Conservation (phyloP, 2,113 vertebrate genomes). For the Grammomys dolichurus region DNA sequence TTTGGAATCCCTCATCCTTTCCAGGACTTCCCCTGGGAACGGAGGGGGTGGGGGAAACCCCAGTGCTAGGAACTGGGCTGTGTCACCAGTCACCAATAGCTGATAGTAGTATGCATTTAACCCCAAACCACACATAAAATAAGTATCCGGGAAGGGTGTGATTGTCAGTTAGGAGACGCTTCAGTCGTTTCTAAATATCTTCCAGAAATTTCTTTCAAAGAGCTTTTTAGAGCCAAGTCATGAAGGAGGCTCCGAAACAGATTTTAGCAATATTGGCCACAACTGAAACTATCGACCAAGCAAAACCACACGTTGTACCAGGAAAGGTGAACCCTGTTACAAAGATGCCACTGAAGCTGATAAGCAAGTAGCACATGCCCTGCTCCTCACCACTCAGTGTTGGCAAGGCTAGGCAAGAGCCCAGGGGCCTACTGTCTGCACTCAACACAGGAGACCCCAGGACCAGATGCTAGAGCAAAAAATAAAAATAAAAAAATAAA, state of each 20-base stretch:
- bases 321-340: not conserved
- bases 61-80: not conserved
- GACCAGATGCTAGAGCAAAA: not conserved
- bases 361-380: not conserved
- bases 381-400: not conserved
- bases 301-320: not conserved
- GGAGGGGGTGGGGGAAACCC: slow-evolving; percentile 63
- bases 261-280: not conserved
- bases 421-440: fast-evolving
- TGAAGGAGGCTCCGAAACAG: not conserved
- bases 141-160: not conserved
- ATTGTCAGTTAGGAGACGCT: not conserved
- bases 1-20: slow-evolving; percentile 65
- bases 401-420: not conserved
- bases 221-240: not conserved
- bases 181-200: slow-evolving; percentile 7
- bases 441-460: fast-evolving
- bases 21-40: slow-evolving; percentile 56
- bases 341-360: not conserved
- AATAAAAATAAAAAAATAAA: too few relatives aligned
- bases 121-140: slow-evolving; percentile 32
- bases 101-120: slow-evolving; percentile 30
- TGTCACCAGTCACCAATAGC: slow-evolving; percentile 8
- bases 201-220: slow-evolving; percentile 43
- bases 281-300: not conserved